Evolutionary conservation across 2,797 vertebrate species (phyloP), one percentile per base, ranked within the genome.

Genomic region (Danio jaintianensis): DNA sequence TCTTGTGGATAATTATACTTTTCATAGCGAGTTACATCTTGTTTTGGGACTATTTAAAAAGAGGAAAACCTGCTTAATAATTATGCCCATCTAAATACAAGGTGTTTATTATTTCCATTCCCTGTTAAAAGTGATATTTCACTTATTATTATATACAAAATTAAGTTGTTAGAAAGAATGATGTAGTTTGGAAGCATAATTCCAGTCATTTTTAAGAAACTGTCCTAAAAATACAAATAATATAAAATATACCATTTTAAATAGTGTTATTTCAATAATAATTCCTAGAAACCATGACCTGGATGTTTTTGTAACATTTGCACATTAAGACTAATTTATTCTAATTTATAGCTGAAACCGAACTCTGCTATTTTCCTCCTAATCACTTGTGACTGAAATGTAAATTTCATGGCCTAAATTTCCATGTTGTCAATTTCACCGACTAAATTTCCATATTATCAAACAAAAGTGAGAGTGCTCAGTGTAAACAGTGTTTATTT

Each of bases 401-500:
- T 48, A 80, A 80, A 80, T 63, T 66, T 58, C 50, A 66, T 43
- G 20, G 68, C 40, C 45, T 40, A 62, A 20, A 79, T 79, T 66
- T 76, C 62, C 74, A 66, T 66, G 13, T 56, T 55, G 40, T 53
- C 22, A 36, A 16, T 61, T 16, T 61, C 15, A 42, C 10, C 15
- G 61, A 18, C 61, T 8, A 42, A n/a, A 63, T 63, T 42, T 63
- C 38, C 61, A 63, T 63, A 61, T n/a, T 36, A 47, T 61, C 75
- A 78, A 68, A 68, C 52, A 58, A 47, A 8, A 68, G 42, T 10
- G n/a, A 77, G 12, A 38, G 75, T 22, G n/a, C 43, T 77, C n/a
- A 13, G 38, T 45, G 16, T 77, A 77, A 77, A 68, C 42, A 58
- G 11, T 48, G 68, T 48, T 68, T 78, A 68, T 78, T 78, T 58